Evolutionary conservation across 2,113 vertebrate species (phyloP), one percentile per base, ranked within the genome.

Genomic region (Anguilla rostrata): DNA sequence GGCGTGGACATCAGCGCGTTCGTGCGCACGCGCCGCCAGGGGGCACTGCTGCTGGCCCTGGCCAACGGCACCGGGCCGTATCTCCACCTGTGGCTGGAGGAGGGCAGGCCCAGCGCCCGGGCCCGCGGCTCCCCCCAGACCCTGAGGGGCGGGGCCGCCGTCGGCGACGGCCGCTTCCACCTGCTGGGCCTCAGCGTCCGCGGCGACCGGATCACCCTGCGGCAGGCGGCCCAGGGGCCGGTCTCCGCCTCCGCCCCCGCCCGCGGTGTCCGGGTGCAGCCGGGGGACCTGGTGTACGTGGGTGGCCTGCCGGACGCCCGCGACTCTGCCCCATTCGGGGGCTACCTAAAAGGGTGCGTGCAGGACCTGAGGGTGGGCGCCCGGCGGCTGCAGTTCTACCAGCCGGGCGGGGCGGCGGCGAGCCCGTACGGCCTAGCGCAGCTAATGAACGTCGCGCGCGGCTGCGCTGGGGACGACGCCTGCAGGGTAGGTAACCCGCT

Each of bases 311-410:
- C 96, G 34, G 95, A 97, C 63, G 88, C 86, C 0, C 91, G 90
- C 85, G 93, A 95, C 56, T 94, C 95, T 0, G 91, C 93, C 2
- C 88, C 89, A 0, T 95, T 94, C 20, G 95, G 97, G 15, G 96
- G 93, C 0, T 97, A 97, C 92, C 98, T 99, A 89, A 98, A 97
- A 91, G 98, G 98, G 12, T 99, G 98, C 26, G 90, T 99, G 78
- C 97, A 99, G 93, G 98, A 99, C 89, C 83, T 97, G 87, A 96
- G 96, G 91, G 87, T 98, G 22, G 96, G 96, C 90, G 94, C 91
- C 43, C 94, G 91, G 82, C 94, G 86, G 0, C 92, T 99, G 90
- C 97, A 98, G 92, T 98, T 99, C 90, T 99, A 96, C 89, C 95
- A 96, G 16, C 88, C 94, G 81, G 83, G 88, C 39, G 83, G 88